Base-by-base conservation (phyloP, 2,888 invertebrate species). In the Nomada ruficornis region DNA sequence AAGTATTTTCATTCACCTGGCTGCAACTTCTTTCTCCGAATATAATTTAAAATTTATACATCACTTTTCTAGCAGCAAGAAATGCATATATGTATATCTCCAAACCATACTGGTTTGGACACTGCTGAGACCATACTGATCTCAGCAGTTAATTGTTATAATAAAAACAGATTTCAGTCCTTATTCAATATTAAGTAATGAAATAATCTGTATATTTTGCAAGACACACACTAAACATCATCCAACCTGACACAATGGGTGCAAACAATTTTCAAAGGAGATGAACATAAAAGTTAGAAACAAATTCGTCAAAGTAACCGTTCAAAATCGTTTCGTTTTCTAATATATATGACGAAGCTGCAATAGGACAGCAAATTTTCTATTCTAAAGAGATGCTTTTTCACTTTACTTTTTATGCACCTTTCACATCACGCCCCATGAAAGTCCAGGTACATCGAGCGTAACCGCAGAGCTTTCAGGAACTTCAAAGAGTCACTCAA, bases 401-500 rank as follows among this genome's bases (percentile, higher is more conserved):
- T 60, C 68, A 72, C 69, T 80, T 81, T 60, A 63, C 76, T 68
- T 73, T 82, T 69, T 69, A 60, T 69, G 54, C 72, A 72, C 64
- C 50, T 80, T 80, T 81, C 80, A 62, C 73, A 70, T 86, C 74
- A 42, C 85, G 83, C 83, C 82, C 69, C 69, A 81, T 76, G 81
- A 77, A 70, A 78, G 81, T 83, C 76, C 69, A 26, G 68, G 70
- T 79, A 76, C 57, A 65, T 78, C 77, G 77, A 79, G 84, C 84
- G 85, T 81, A 85, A 83, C 83, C 83, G 77, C 77, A 55, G 72
- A 77, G 91, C 91, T 91, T 92, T 91, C 88, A 91, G 89, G 85
- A 87, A 91, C 92, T 92, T 92, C 92, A 92, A 92, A 92, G 92
- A 89, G 77, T 77, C 76, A 68, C 75, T 73, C 84, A 80, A 80